Base-by-base conservation (phyloP, 2,888 invertebrate species). In the Lasioglossum morio region DNA sequence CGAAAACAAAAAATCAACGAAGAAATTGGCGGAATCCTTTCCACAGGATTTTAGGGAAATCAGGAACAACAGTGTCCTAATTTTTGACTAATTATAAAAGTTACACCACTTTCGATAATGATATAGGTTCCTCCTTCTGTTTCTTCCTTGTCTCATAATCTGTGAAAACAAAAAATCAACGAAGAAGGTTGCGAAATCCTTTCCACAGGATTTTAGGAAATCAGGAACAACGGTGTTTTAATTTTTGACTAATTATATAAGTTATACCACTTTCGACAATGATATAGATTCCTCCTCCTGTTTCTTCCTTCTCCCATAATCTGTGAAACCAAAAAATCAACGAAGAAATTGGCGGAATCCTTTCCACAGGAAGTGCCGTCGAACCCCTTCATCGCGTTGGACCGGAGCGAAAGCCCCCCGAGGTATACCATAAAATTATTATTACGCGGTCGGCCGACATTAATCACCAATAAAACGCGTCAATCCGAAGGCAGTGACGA, bases 391-490 rank as follows among this genome's bases (percentile, higher is more conserved):
- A 34, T 8, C 27, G 46, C n/a, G n/a, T 27, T 70, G 70, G 48
- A 66, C 66, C 72, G 57, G 5, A n/a, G 66, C 69, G 76, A 72
- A 34, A 43, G 77, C 16, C 53, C 12, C 48, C 69, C 57, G 63
- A 66, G 73, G 77, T 63, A 69, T 84, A 63, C 74, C 85, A 72
- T 80, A 76, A 86, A 86, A 81, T 85, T 77, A 81, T 85, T 81
- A 85, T 82, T 80, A 82, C 79, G 63, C 72, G 76, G 78, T 66
- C 80, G 53, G n/a, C 48, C 70, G 84, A 84, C 81, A 79, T 84
- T 79, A 81, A 87, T 87, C 84, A 81, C 48, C 84, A 19, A 84
- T 80, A 81, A 86, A 87, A 84, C 81, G 77, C 77, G 87, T 86
- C 82, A 66, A 60, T 79, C 40, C 74, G 57, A 76, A 53, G 66